phyloP scores from a whole-genome alignment of 2,888 invertebrate genomes.

The Drosophila kuntzei region DNA sequence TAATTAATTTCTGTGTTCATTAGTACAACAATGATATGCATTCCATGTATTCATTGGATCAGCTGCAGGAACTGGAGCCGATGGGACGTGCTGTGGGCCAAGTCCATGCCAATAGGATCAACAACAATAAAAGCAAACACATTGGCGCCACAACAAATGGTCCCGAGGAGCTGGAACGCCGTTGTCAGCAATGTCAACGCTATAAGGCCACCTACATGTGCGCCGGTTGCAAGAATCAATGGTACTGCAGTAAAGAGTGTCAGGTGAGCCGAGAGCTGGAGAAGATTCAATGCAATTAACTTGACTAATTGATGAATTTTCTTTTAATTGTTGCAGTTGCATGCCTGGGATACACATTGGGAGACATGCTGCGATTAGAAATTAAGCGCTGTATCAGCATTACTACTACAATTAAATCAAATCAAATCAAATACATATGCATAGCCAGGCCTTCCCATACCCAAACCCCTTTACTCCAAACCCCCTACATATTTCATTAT shows the following conservation, averaged over 20 bases:
- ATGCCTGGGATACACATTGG: slow-evolving; percentile 89
- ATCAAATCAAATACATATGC: slow-evolving; percentile 31
- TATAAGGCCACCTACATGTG: slow-evolving; percentile 94
- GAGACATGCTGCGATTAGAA: slow-evolving; percentile 48
- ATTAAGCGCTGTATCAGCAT: slow-evolving; percentile 50
- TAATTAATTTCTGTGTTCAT: not conserved
- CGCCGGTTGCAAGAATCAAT: slow-evolving; percentile 95
- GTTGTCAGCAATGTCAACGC: slow-evolving; percentile 93
- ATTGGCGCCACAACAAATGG: slow-evolving; percentile 70
- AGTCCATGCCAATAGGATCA: slow-evolving; percentile 18
- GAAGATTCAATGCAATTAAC: not conserved
- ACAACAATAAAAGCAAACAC: slow-evolving; percentile 22
- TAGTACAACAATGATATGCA: slow-evolving; percentile 46
- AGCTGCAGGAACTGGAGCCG: slow-evolving; percentile 21
- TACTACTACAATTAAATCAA: slow-evolving; percentile 35
- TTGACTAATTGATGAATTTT: not conserved
- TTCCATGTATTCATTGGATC: slow-evolving; percentile 47
- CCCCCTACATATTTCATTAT: slow-evolving; percentile 1
- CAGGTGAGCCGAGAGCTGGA: slow-evolving; percentile 88
- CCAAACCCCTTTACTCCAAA: not conserved
- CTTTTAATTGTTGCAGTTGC: slow-evolving; percentile 88
- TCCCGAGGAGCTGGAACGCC: slow-evolving; percentile 19
- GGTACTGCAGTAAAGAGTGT: slow-evolving; percentile 97
- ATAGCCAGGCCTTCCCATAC: slow-evolving; percentile 1
- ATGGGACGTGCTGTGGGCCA: slow-evolving; percentile 4